Evolutionary conservation across 2,113 vertebrate genomes (phyloP), one percentile per base, ranked within the genome.

Genomic region (Plecotus auritus): DNA sequence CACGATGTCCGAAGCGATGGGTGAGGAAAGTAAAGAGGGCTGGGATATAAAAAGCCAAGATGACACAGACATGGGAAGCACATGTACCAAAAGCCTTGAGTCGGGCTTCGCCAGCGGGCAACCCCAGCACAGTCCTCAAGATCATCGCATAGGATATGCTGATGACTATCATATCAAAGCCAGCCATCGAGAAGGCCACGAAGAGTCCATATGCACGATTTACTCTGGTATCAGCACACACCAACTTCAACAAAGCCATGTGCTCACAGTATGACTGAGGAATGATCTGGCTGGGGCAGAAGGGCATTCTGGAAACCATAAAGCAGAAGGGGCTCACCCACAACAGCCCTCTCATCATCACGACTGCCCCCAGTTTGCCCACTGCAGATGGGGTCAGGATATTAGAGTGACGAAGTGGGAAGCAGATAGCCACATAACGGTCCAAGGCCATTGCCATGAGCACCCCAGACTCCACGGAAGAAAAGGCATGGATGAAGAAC

Each of bases 401-500:
- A n/a, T 91, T 96, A 42, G 94, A 94, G 69, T 97, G 93, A 20
- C 6, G 13, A 13, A 98, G 95, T 0, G 96, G 98, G 76, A 9
- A 51, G 95, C 97, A 98, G 87, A 98, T 74, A 20, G 97, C 96
- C 8, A 98, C 6, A 0, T 92, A 96, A 91, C 78, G 86, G 69
- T 98, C 98, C 85, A 98, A 13, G 73, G 97, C 97, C 97, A 96
- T 96, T 20, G 95, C 94, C 92, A 92, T 47, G 80, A 98, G 97
- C 54, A 98, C 17, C 0, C 97, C 96, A 0, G 94, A 96, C 76
- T 97, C 98, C 95, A 98, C 94, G 0, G 72, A 51, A 0, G 96
- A 87, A 88, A 98, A 98, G 37, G 89, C 35, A 9, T 97, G 97
- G 51, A 97, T 96, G 86, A 98, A 97, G 91, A 98, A 98, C 42